Evolutionary conservation across 2,888 invertebrate species (phyloP).

Genomic region (Callinectes sapidus): DNA sequence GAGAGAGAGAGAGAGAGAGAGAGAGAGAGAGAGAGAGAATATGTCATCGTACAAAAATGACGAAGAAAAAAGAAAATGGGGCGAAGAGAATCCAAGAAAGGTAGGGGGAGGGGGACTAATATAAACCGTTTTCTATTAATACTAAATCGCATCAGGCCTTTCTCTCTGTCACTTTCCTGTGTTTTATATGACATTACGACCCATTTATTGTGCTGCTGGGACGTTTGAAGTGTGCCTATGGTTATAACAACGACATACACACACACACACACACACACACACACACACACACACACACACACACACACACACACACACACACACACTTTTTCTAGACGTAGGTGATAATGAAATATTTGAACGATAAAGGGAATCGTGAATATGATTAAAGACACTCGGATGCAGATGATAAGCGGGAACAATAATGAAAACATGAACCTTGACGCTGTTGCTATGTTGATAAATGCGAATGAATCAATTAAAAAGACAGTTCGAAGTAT

Average conservation of each 20-base stretch:
- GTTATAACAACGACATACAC: background rate
- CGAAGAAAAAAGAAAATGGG: background rate
- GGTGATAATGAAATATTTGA: background rate
- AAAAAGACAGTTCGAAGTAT: too few relatives aligned
- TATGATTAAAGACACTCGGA: background rate
- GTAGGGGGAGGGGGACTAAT: background rate
- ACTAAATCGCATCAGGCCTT: background rate
- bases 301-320: conserved; percentile 34
- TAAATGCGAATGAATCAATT: too few relatives aligned
- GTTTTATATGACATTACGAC: background rate
- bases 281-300: conserved; percentile 47
- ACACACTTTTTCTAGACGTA: background rate
- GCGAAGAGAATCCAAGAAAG: background rate
- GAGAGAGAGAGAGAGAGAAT: background rate
- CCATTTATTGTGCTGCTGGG: background rate
- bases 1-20: background rate
- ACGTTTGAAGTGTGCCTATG: background rate
- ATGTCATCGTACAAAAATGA: background rate
- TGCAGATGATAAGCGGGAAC: background rate
- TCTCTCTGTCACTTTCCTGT: background rate
- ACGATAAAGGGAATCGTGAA: background rate
- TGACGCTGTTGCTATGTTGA: background rate
- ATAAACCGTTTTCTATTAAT: background rate
- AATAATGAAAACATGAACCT: background rate
- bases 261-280: conserved; percentile 46